phyloP scores from a whole-genome alignment of 2,888 invertebrate species.

The Macrosoma leucophasiata region DNA sequence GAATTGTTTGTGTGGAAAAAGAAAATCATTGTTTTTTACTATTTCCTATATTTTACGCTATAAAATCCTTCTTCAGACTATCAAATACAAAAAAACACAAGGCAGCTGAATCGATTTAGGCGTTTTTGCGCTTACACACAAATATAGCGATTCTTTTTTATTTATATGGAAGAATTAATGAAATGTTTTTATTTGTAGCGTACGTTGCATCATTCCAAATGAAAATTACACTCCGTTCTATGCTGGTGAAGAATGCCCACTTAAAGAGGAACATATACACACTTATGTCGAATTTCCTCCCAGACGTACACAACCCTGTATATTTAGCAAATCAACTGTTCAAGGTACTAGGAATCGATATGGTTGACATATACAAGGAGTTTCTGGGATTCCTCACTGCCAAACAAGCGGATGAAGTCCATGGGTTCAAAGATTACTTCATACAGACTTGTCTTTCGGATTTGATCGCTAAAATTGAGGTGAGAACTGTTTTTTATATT shows the following conservation, averaged over 20 bases:
- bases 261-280: conserved; percentile 34
- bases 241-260: conserved; percentile 23
- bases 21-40: too few species aligned
- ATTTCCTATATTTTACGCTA: too few species aligned
- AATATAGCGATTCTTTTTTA: conserved; percentile 6
- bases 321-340: conserved; percentile 33
- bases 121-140: too few species aligned
- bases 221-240: conserved; percentile 35
- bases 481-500: conserved; percentile 25
- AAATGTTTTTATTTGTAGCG: conserved; percentile 33
- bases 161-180: conserved; percentile 1
- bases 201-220: conserved; percentile 43
- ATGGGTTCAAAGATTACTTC: conserved; percentile 51
- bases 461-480: conserved; percentile 47
- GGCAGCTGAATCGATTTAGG: too few species aligned
- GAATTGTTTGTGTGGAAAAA: too few species aligned
- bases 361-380: conserved; percentile 49
- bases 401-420: conserved; percentile 47
- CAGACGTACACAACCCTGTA: conserved; percentile 31
- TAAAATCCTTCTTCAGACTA: too few species aligned
- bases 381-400: conserved; percentile 54
- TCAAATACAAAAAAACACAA: too few species aligned
- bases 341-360: conserved; percentile 30
- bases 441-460: conserved; percentile 37
- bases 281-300: conserved; percentile 38